Percentiles rank a stretch among this genome's conserved stretches.
Evolutionary conservation across 1,140 invertebrate species (phyloP).

Genomic region (Euura saliciscinereae): DNA sequence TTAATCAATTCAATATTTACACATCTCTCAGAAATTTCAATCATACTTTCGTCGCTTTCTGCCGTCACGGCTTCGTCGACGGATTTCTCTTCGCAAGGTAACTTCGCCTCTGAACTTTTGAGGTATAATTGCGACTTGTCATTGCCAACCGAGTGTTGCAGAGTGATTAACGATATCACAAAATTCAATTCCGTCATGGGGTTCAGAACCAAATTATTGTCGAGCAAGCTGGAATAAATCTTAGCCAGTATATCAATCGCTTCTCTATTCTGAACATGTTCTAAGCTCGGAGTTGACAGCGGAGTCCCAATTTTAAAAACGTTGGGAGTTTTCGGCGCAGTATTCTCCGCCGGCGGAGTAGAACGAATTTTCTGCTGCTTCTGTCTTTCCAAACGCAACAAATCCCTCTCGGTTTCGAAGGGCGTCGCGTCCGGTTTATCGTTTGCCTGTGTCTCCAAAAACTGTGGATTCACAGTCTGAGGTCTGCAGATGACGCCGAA

Average conservation of each 20-base stretch:
- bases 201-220: conserved; percentile 62
- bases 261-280: conserved; percentile 49
- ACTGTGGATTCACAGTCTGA: conserved; percentile 42
- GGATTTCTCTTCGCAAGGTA: conserved; percentile 2
- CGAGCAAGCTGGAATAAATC: conserved; percentile 57
- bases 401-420: conserved; percentile 43
- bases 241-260: conserved; percentile 53
- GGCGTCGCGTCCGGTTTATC: conserved; percentile 36
- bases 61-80: conserved; percentile 26
- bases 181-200: conserved; percentile 67
- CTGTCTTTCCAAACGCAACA: conserved; percentile 45
- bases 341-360: neutral
- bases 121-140: neutral
- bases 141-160: conserved; percentile 26
- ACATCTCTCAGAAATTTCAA: conserved; percentile 18
- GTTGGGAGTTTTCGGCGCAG: conserved; percentile 21
- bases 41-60: conserved; percentile 14
- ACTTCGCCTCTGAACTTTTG: neutral
- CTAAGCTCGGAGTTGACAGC: conserved; percentile 41
- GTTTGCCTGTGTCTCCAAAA: conserved; percentile 37
- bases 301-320: conserved; percentile 23
- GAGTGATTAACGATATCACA: conserved; percentile 61
- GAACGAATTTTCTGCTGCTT: conserved; percentile 33
- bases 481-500: conserved; percentile 44
- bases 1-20: conserved; percentile 31